A percentile compares a stretch with the other conserved stretches of the same genome.
Evolutionary conservation across 2,113 vertebrate genomes (phyloP).

Genomic region (Corythornis madagascariensis): DNA sequence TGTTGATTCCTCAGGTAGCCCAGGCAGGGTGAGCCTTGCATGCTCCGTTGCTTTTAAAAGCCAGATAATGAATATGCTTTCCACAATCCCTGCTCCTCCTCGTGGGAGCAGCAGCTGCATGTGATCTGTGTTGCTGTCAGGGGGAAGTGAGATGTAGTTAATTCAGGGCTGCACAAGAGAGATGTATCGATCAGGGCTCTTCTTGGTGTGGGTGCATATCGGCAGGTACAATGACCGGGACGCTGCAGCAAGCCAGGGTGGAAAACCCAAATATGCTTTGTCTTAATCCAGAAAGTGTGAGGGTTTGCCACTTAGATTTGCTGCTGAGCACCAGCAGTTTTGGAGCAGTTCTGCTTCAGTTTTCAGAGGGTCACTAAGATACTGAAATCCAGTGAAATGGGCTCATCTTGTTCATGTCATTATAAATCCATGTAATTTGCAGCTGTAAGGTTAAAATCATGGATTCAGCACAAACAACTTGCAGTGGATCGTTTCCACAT

Average conservation of each 20-base stretch:
- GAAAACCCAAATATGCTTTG: not conserved
- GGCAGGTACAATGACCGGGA: not conserved
- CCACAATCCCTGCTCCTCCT: conserved; percentile 27
- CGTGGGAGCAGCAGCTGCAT: conserved; percentile 41
- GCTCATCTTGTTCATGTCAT: not conserved
- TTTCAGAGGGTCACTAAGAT: not conserved
- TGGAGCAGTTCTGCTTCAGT: not conserved
- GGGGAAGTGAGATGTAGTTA: conserved; percentile 59
- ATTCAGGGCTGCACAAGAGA: conserved; percentile 26
- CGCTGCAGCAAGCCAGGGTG: not conserved
- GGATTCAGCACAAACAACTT: not conserved
- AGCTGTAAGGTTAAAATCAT: not conserved
- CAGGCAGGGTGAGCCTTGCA: conserved; percentile 2
- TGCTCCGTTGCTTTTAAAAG: conserved; percentile 42
- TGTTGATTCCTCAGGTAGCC: conserved; percentile 43
- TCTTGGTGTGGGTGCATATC: not conserved
- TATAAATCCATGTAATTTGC: not conserved
- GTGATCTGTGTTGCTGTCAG: conserved; percentile 65
- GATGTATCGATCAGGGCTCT: conserved; percentile 10
- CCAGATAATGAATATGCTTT: conserved; percentile 69
- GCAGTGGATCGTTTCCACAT: not conserved
- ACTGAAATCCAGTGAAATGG: not conserved
- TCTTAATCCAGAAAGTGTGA: not conserved
- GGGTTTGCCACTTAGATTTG: not conserved
- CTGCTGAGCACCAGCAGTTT: not conserved